Evolutionary conservation across 2,113 vertebrate species (phyloP), one percentile per base, ranked within the genome.

Genomic region (Melanocharis versteri): DNA sequence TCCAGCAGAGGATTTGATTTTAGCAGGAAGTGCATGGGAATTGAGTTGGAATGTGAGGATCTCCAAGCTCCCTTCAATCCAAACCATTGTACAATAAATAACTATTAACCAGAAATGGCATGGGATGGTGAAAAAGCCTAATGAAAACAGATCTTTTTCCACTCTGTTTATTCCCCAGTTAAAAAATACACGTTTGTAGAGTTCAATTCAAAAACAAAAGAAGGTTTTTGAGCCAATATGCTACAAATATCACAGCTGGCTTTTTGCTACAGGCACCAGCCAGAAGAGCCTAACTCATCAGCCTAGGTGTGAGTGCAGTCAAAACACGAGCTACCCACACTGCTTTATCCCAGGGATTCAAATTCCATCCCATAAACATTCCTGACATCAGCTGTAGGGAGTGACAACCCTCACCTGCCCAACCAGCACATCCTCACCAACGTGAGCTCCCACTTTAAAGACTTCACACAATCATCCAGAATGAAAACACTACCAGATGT

Each of bases 121-220:
- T 7, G 11, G 50, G 26, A 66, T 40, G 51, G 73, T 91, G 53
- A 72, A 93, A 95, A 91, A 65, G 3, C 7, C 17, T 62, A 13
- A 66, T 6, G 3, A 48, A 72, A 81, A 27, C 4, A 33, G 5
- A 26, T 9, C 1, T 24, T 18, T 37, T 58, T 58, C 57, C 37
- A 61, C 7, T 13, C 15, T 61, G 2, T 0, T 15, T 92, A 44
- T 44, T 4, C 6, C 24, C 11, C 13, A 31, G 16, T 22, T 50
- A 40, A 88, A 51, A 26, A 75, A 37, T 0, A 5, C 6, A 16
- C 1, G 0, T 61, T 84, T 17, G 3, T 45, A n/a, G 1, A 2
- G 18, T 21, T 47, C 48, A 58, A 53, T 30, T 58, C 4, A 40
- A n/a, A 57, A 35, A 21, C 4, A 7, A n/a, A 5, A 26, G 18